Evolutionary conservation across 2,113 vertebrate genomes (phyloP).

Genomic region (Hemiprocne comata): DNA sequence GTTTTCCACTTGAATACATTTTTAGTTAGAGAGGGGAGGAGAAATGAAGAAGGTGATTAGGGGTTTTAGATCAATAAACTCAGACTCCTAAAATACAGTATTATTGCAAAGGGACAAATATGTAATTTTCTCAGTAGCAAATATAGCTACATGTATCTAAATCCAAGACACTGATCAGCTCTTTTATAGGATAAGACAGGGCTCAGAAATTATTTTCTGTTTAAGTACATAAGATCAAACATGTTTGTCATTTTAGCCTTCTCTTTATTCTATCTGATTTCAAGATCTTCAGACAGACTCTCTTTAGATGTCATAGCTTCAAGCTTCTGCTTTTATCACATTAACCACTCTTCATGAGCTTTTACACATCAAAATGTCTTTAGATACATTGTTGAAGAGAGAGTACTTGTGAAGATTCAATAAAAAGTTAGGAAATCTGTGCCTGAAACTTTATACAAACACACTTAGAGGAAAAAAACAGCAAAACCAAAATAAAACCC

Average conservation of each 20-base stretch:
- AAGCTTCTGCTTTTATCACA: slow-evolving; percentile 48
- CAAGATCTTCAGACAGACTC: slow-evolving; percentile 34
- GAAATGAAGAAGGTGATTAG: slow-evolving; percentile 3
- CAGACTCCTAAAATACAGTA: background rate
- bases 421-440: background rate
- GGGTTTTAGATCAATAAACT: slow-evolving; percentile 31
- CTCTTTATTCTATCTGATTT: slow-evolving; percentile 49
- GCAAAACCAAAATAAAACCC: background rate
- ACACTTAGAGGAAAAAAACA: background rate
- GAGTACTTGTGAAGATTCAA: slow-evolving; percentile 13
- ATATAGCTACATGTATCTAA: slow-evolving; percentile 49
- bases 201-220: slow-evolving; percentile 58
- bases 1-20: slow-evolving; percentile 2
- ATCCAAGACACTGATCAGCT: slow-evolving; percentile 37
- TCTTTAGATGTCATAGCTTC: slow-evolving; percentile 57
- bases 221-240: slow-evolving; percentile 34
- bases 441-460: slow-evolving; percentile 38
- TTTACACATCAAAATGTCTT: slow-evolving; percentile 56
- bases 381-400: slow-evolving; percentile 46
- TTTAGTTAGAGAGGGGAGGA: slow-evolving; percentile 1
- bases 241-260: slow-evolving; percentile 58
- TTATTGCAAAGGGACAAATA: slow-evolving; percentile 31
- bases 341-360: slow-evolving; percentile 54
- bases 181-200: slow-evolving; percentile 56
- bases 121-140: slow-evolving; percentile 44